Conservation (phyloP, 2,888 invertebrate genomes). For the Argynnis bischoffii region DNA sequence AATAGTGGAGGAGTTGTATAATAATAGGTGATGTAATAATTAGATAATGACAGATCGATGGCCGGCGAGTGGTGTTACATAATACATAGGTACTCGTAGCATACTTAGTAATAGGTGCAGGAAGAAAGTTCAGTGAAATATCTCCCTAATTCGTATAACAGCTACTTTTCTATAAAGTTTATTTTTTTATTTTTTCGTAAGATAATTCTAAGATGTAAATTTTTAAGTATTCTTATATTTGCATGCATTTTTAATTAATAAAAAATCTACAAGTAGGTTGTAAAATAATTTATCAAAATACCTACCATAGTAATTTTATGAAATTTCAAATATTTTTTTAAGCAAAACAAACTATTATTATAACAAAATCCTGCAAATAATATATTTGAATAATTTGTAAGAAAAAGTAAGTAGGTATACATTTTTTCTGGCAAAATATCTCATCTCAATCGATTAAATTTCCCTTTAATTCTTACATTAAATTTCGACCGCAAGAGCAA, state of each 20-base stretch:
- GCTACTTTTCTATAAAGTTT: background rate
- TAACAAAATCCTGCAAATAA: no score
- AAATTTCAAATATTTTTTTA: no score
- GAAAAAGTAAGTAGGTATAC: background rate
- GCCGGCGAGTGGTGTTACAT: slow-evolving; percentile 61
- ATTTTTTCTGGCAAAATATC: background rate
- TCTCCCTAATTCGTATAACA: background rate
- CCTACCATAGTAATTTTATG: no score
- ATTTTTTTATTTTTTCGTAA: no score
- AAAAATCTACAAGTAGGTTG: no score
- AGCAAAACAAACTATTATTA: no score
- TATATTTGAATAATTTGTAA: background rate
- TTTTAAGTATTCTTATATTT: no score
- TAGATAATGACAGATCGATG: slow-evolving; percentile 69
- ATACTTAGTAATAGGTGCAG: slow-evolving; percentile 50
- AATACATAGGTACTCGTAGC: slow-evolving; percentile 51
- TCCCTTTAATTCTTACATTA: slow-evolving; percentile 30
- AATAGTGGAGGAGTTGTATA: slow-evolving; percentile 58
- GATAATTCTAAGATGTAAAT: no score
- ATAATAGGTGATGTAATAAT: slow-evolving; percentile 67
- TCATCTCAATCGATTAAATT: slow-evolving; percentile 25
- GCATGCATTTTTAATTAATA: no score
- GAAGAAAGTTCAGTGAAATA: slow-evolving; percentile 53
- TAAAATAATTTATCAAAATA: no score
- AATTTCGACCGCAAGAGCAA: slow-evolving; percentile 9